These are phyloP conservation scores for Austrolebias charrua DNA, from an alignment of 2,797 vertebrate genomes.

Conservation along the genomic window DNA sequence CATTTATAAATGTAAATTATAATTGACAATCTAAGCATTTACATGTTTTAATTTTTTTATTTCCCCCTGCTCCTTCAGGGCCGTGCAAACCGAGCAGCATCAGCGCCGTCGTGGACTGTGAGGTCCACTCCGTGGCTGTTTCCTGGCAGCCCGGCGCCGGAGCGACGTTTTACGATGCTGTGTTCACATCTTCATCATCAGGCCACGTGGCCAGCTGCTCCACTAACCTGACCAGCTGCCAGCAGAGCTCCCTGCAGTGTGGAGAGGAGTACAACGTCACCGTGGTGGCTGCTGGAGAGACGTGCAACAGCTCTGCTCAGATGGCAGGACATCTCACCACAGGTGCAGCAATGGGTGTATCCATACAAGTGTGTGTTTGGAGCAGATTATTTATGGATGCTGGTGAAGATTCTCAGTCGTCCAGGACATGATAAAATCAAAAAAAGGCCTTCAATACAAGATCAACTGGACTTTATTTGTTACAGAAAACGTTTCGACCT, in stretches of 20 bases:
- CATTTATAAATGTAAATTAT: too few species aligned
- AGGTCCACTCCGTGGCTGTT: slow-evolving; percentile 33
- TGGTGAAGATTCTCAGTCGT: too few species aligned
- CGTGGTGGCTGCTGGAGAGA: slow-evolving; percentile 56
- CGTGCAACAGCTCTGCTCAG: slow-evolving; percentile 65
- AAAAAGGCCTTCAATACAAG: too few species aligned
- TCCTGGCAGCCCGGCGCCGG: slow-evolving; percentile 68
- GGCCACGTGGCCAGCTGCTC: slow-evolving; percentile 53
- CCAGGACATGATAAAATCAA: too few species aligned
- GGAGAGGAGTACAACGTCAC: slow-evolving; percentile 68
- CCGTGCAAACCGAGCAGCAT: slow-evolving; percentile 65
- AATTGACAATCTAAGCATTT: too few species aligned
- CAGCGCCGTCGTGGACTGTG: slow-evolving; percentile 59
- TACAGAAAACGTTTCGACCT: too few species aligned
- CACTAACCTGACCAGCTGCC: slow-evolving; percentile 66
- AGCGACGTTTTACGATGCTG: slow-evolving; percentile 52
- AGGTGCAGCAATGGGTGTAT: slow-evolving; percentile 51
- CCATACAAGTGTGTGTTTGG: too few species aligned
- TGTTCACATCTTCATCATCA: slow-evolving; percentile 32
- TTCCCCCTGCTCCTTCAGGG: slow-evolving; percentile 41
- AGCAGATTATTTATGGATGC: too few species aligned
- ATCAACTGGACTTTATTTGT: too few species aligned
- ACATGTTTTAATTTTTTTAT: too few species aligned
- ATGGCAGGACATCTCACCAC: slow-evolving; percentile 67
- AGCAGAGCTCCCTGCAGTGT: slow-evolving; percentile 59